Base-by-base conservation (phyloP, 2,113 vertebrate species). In the Lepidothrix coronata region DNA sequence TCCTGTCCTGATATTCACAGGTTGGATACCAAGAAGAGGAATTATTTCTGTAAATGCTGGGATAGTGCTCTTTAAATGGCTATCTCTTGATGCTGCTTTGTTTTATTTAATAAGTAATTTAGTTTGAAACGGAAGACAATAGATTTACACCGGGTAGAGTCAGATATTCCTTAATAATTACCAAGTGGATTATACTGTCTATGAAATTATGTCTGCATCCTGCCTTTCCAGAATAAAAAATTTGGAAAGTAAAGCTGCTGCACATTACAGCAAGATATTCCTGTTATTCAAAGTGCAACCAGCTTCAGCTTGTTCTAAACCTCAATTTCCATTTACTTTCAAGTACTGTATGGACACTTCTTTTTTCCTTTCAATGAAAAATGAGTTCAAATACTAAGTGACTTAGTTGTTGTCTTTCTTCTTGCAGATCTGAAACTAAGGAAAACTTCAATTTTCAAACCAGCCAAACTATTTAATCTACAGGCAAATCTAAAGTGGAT, bases 51-150 rank as follows among this genome's bases (percentile, higher is more conserved):
- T 23, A 63, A 89, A 68, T 46, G 35, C 25, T 51, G 58, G 43
- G 46, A 41, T 39, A 19, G n/a, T 5, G 0, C 62, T 76, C 71
- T 88, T 83, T 89, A 89, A 93, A 70, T 30, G 51, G 30, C 25
- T 82, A 71, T 70, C 62, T 23, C 70, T 55, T 61, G 85, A 51
- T 65, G 54, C 31, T 72, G 28, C 14, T 14, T 75, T 68, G 81
- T 84, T 95, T 92, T 88, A 79, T 89, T 88, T 95, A 89, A 78
- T 82, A 76, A 94, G 25, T 44, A 78, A 82, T 89, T 75, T 49
- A 54, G 33, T 83, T 93, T 85, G 61, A 79, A 96, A 76, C 79
- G 77, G 70, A 68, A 79, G 51, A 57, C 82, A 35, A 84, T 31
- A 51, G 52, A 61, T 89, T 94, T 89, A 37, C 46, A 39, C 48